Evolutionary conservation across 2,888 invertebrate species (phyloP).

Genomic region (Ashinkailepas kermadecensis): DNA sequence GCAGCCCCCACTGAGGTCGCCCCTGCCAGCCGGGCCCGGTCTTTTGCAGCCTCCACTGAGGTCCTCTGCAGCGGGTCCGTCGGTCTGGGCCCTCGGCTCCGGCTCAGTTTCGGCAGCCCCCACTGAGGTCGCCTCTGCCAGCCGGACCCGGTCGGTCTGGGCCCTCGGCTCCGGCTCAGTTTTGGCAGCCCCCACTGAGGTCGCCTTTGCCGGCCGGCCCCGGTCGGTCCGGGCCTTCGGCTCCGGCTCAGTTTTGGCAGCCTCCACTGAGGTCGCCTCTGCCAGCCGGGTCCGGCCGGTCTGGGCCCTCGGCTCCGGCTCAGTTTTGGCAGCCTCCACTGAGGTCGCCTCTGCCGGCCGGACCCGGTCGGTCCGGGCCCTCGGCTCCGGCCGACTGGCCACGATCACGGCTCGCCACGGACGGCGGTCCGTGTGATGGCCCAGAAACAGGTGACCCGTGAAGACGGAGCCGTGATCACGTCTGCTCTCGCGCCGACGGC

Average conservation of each 20-base stretch:
- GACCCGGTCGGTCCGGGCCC: background rate
- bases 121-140: background rate
- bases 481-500: background rate
- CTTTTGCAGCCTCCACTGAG: too few species aligned
- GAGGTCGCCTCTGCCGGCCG: background rate
- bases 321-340: too few species aligned
- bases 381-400: background rate
- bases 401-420: background rate
- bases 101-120: background rate
- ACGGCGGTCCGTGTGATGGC: background rate
- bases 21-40: too few species aligned
- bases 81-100: background rate
- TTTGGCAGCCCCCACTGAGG: background rate
- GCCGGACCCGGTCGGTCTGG: background rate
- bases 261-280: background rate
- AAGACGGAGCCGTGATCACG: background rate
- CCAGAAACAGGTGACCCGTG: background rate
- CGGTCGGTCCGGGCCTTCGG: background rate
- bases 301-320: background rate
- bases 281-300: background rate
- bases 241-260: background rate
- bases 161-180: background rate
- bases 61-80: background rate
- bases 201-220: background rate
- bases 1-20: background rate